Base-by-base conservation (phyloP, 2,888 invertebrate species). In the Acanthosepion pharaonis region DNA sequence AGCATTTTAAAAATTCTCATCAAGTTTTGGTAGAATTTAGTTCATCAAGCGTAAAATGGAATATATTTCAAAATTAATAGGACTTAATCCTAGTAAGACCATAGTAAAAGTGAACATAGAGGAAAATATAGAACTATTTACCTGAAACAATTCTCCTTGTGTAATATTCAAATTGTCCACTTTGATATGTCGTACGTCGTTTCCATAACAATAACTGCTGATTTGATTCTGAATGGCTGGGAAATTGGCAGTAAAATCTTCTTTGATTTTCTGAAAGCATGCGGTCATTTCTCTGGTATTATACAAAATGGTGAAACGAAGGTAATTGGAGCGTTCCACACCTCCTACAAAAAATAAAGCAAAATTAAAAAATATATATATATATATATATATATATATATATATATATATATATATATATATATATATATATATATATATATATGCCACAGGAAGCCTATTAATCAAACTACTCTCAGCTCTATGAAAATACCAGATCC, bases 171-270 rank as follows among this genome's bases (percentile, higher is more conserved):
- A 33, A n/a, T 78, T 78, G 15, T 78, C 78, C 78, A 78, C 78
- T 78, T 78, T 78, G n/a, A 78, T 78, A 33, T 78, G n/a, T 11
- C 33, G 78, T n/a, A 33, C 33, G n/a, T n/a, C 78, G n/a, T 18
- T n/a, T n/a, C 78, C 78, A 78, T 78, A 78, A 78, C 78, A 78
- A 78, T 78, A 78, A 78, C 78, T 78, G 78, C 78, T 78, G 78
- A 78, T 78, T 78, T 78, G 78, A 78, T 15, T n/a, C 78, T 33
- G 78, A n/a, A 78, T 78, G n/a, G 23, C 33, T 15, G 78, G 78
- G 15, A 78, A n/a, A 78, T 11, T 78, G n/a, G n/a, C 5, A 15
- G 78, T 11, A 78, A 78, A 78, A 78, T 33, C n/a, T 78, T 78
- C 15, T 33, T 78, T 78, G 4, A 78, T 78, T 78, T 33, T n/a